Evolutionary conservation across 2,888 invertebrate genomes (phyloP).

Genomic region (Rhopalosiphum nymphaeae): DNA sequence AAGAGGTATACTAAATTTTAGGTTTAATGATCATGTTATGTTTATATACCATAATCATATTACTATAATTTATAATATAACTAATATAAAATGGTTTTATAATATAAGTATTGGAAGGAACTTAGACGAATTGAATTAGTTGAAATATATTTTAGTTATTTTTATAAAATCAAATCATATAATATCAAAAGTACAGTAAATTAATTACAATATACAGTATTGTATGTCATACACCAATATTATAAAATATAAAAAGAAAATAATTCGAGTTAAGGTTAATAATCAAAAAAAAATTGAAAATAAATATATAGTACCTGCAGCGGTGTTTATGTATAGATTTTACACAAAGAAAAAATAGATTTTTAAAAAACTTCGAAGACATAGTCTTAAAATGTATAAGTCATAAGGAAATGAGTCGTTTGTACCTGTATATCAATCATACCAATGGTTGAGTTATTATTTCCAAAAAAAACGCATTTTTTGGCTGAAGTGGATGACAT

Average conservation of each 20-base stretch:
- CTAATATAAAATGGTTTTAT: background rate
- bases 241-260: background rate
- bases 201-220: background rate
- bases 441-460: background rate
- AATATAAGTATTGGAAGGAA: background rate
- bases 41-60: background rate
- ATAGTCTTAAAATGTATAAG: background rate
- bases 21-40: background rate
- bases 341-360: background rate
- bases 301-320: background rate
- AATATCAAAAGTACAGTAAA: background rate
- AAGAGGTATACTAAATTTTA: background rate
- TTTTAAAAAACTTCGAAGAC: background rate
- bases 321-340: background rate
- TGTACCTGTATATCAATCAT: background rate
- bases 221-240: background rate
- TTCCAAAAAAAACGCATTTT: background rate
- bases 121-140: no score
- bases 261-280: background rate
- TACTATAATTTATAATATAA: background rate
- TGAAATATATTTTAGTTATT: background rate
- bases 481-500: background rate
- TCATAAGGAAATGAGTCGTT: background rate
- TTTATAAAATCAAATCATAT: background rate
- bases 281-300: background rate